Conservation (phyloP, 1,140 invertebrate genomes). For the Ooceraea biroi region DNA sequence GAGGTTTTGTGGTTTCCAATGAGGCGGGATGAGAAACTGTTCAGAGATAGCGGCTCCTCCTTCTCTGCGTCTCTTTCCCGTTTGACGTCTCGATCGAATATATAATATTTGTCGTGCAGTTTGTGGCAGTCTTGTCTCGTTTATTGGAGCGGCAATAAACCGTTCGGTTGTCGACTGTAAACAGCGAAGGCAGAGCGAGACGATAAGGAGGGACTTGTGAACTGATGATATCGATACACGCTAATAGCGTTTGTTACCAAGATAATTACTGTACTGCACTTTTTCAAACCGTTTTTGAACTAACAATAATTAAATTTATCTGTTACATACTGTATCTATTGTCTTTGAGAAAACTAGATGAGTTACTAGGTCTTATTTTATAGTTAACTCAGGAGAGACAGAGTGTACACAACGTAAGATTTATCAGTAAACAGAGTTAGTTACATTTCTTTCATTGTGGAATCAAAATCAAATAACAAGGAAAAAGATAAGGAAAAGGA, state of each 20-base stretch:
- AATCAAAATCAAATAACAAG: too few species aligned
- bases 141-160: slow-evolving; percentile 27
- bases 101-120: neutral
- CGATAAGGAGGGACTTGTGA: neutral
- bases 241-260: neutral
- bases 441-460: too few species aligned
- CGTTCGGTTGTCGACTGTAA: neutral
- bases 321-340: neutral
- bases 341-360: neutral
- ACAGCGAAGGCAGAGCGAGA: neutral
- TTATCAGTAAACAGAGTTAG: too few species aligned
- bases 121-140: too few species aligned
- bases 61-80: too few species aligned
- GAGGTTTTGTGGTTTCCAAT: neutral
- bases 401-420: too few species aligned
- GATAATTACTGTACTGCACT: neutral
- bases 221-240: neutral
- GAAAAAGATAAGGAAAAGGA: too few species aligned
- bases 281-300: neutral
- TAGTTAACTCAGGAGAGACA: neutral
- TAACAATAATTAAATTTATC: too few species aligned
- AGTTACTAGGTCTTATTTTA: neutral
- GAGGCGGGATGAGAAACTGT: neutral
- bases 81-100: too few species aligned
- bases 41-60: neutral